These are phyloP conservation scores for Helobdella robusta DNA, from an alignment of 2,888 invertebrate species.

Conservation along the genomic window DNA sequence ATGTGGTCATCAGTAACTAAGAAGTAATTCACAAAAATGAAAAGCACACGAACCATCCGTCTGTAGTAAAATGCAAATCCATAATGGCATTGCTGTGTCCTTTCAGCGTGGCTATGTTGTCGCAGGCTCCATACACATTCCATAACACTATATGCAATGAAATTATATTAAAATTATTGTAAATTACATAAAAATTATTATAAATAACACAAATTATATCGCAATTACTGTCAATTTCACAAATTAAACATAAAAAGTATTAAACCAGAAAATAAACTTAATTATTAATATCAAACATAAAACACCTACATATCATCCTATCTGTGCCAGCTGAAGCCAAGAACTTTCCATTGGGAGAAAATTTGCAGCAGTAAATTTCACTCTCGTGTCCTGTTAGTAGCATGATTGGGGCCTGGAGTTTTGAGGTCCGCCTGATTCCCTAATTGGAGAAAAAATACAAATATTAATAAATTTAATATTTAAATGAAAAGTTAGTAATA, in stretches of 20 bases:
- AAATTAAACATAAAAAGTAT: neutral
- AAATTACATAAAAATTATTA: neutral
- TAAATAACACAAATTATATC: neutral
- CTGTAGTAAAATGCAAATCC: slow-evolving; percentile 61
- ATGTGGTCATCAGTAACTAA: too few species aligned
- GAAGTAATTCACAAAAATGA: too few species aligned
- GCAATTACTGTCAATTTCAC: neutral
- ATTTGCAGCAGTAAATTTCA: slow-evolving; percentile 82
- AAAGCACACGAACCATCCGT: slow-evolving; percentile 41
- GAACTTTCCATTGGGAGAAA: slow-evolving; percentile 90
- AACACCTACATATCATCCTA: slow-evolving; percentile 68
- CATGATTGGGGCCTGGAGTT: slow-evolving; percentile 85
- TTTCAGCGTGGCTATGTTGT: slow-evolving; percentile 80
- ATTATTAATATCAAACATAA: neutral
- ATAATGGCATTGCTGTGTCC: slow-evolving; percentile 91
- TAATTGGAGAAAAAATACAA: neutral
- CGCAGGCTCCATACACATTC: slow-evolving; percentile 95
- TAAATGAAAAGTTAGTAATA: neutral
- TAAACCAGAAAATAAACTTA: neutral
- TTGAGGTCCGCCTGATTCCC: slow-evolving; percentile 61
- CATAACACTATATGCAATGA: slow-evolving; percentile 60
- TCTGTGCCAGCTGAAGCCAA: slow-evolving; percentile 91
- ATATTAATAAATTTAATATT: neutral
- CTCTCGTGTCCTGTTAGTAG: slow-evolving; percentile 89
- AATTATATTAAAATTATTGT: neutral